Evolutionary conservation across 92 coral and sea anemone species (phyloP).

Genomic region (Galaxea fascicularis): DNA sequence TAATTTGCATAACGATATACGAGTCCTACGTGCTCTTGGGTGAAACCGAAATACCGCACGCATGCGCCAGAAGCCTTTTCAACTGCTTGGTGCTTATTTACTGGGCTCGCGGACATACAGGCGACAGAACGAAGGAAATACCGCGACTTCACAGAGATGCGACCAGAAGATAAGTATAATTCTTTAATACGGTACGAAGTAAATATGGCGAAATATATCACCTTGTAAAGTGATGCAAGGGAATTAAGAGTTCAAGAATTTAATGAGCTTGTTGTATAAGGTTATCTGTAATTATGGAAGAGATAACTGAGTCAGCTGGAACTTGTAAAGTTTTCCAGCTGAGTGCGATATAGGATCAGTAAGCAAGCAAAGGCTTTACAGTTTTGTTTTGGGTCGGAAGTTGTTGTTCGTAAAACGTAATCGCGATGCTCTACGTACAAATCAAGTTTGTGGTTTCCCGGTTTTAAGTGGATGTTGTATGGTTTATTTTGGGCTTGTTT

Average conservation of each 20-base stretch:
- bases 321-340: background rate
- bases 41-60: conserved; percentile 18
- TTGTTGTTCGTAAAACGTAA: too few relatives aligned
- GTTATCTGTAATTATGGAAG: conserved; percentile 14
- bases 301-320: conserved; percentile 2
- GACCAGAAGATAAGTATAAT: conserved; percentile 64
- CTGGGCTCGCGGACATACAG: conserved; percentile 26
- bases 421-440: background rate
- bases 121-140: conserved; percentile 51
- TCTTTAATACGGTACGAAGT: conserved; percentile 55
- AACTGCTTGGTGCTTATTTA: background rate
- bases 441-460: background rate
- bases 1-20: background rate
- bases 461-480: background rate
- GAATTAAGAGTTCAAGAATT: conserved; percentile 20
- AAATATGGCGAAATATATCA: conserved; percentile 13
- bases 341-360: background rate
- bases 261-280: conserved; percentile 40
- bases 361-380: background rate
- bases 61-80: background rate
- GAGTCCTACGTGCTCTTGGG: background rate
- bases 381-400: background rate
- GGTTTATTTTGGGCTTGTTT: background rate
- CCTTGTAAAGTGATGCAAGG: conserved; percentile 31
- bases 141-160: conserved; percentile 74